phyloP scores from a whole-genome alignment of 2,113 vertebrate genomes.

The Ammodytes marinus region DNA sequence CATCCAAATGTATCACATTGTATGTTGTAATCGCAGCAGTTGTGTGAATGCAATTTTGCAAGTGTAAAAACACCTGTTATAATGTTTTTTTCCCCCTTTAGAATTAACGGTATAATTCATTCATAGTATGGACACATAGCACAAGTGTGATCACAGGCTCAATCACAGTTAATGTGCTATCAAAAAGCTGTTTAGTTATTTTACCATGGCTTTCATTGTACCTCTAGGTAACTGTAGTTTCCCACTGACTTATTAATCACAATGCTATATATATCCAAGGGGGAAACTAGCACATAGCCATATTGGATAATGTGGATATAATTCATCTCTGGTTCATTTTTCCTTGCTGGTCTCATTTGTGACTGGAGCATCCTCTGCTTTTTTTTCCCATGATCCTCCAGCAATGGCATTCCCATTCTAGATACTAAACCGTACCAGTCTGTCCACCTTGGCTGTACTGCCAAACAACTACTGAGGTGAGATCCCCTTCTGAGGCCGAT shows the following conservation, averaged over 20 bases:
- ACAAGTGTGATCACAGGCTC: not conserved
- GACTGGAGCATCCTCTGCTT: conserved; percentile 9
- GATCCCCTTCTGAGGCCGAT: conserved; percentile 36
- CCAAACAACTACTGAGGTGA: conserved; percentile 78
- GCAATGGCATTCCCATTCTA: conserved; percentile 73
- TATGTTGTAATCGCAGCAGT: not conserved
- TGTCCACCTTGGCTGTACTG: conserved; percentile 59
- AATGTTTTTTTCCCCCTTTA: not conserved
- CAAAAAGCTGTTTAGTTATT: not conserved
- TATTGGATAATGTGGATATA: not conserved
- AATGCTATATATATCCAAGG: not conserved
- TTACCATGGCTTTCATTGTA: not conserved
- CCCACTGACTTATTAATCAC: not conserved
- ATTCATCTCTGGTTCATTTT: not conserved
- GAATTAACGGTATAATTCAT: not conserved
- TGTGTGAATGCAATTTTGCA: not conserved
- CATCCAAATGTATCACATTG: not conserved
- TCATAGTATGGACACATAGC: not conserved
- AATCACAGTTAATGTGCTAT: not conserved
- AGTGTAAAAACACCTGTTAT: not conserved
- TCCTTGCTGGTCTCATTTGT: conserved; percentile 24
- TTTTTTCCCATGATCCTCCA: conserved; percentile 51
- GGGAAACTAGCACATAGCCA: not conserved
- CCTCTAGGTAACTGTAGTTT: not conserved
- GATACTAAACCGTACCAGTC: conserved; percentile 75